Percentiles rank a stretch among this genome's conserved stretches.
phyloP scores from a whole-genome alignment of 1,140 invertebrate species.

The Anastatus disparis region DNA sequence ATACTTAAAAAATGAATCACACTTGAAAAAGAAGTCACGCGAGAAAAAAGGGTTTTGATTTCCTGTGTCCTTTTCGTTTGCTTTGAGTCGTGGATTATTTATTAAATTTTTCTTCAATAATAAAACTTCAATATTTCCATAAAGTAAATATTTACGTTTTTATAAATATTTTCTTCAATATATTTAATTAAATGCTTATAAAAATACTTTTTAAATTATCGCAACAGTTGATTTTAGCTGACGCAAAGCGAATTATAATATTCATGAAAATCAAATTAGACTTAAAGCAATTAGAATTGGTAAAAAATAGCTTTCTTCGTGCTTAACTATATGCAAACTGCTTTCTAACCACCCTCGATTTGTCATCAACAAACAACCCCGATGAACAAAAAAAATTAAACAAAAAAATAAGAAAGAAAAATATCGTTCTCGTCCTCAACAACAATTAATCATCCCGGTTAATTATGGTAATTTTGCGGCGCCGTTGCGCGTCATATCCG shows the following conservation, averaged over 20 bases:
- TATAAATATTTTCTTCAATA: too few relatives aligned
- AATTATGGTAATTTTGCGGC: slow-evolving; percentile 14
- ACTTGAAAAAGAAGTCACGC: slow-evolving; percentile 22
- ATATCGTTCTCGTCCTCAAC: too few relatives aligned
- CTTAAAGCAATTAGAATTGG: too few relatives aligned
- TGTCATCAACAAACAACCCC: not conserved
- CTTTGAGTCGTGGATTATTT: not conserved
- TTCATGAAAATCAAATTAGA: too few relatives aligned
- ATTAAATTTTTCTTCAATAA: slow-evolving; percentile 20
- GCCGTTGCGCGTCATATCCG: not conserved
- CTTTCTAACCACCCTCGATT: not conserved
- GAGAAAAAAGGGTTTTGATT: not conserved
- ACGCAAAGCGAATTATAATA: too few relatives aligned
- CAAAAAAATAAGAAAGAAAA: too few relatives aligned
- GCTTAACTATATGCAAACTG: not conserved
- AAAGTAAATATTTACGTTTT: not conserved
- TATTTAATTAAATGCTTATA: too few relatives aligned
- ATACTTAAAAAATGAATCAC: slow-evolving; percentile 12
- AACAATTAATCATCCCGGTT: not conserved
- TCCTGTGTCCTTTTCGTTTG: slow-evolving; percentile 5
- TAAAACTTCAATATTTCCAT: not conserved
- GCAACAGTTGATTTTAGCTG: too few relatives aligned
- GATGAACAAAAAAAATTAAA: too few relatives aligned
- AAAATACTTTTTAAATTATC: too few relatives aligned
- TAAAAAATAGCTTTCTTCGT: too few relatives aligned